Evolutionary conservation across 2,797 vertebrate genomes (phyloP).

Genomic region (Percopsis omiscomaycus): DNA sequence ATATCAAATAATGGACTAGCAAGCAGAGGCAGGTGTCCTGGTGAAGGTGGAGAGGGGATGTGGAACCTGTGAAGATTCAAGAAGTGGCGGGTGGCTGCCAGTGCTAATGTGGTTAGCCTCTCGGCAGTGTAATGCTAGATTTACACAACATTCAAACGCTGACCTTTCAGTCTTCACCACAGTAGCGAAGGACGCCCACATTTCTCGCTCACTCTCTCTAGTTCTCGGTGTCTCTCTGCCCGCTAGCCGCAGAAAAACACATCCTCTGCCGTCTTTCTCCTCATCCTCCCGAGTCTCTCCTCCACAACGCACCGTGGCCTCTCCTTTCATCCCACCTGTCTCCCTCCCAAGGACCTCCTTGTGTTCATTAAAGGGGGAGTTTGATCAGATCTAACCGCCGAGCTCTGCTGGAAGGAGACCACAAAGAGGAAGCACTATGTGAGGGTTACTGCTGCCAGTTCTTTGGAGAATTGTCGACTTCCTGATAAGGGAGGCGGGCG

Average conservation of each 20-base stretch:
- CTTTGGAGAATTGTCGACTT: conserved; percentile 9
- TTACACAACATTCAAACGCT: conserved; percentile 65
- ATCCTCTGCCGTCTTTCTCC: background rate
- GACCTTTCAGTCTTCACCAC: conserved; percentile 69
- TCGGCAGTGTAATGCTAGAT: conserved; percentile 62
- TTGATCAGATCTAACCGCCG: conserved; percentile 61
- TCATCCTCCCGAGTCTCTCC: conserved; percentile 25
- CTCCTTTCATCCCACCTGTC: background rate
- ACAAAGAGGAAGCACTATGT: conserved; percentile 18
- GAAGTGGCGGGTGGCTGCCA: too few species aligned
- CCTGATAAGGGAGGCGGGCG: background rate
- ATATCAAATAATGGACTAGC: too few species aligned
- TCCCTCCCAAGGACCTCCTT: conserved; percentile 38
- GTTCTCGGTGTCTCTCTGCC: background rate
- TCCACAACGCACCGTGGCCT: conserved; percentile 18
- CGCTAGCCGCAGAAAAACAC: background rate
- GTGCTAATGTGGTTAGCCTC: too few species aligned
- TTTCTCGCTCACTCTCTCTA: conserved; percentile 33
- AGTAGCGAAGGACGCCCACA: conserved; percentile 67
- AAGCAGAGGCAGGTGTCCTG: too few species aligned
- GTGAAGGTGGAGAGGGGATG: too few species aligned
- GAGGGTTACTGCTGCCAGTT: conserved; percentile 12
- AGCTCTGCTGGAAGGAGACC: conserved; percentile 33
- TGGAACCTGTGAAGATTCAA: too few species aligned
- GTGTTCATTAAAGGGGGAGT: conserved; percentile 52